phyloP scores from a whole-genome alignment of 2,888 invertebrate genomes.

The Pilophorus perplexus region DNA sequence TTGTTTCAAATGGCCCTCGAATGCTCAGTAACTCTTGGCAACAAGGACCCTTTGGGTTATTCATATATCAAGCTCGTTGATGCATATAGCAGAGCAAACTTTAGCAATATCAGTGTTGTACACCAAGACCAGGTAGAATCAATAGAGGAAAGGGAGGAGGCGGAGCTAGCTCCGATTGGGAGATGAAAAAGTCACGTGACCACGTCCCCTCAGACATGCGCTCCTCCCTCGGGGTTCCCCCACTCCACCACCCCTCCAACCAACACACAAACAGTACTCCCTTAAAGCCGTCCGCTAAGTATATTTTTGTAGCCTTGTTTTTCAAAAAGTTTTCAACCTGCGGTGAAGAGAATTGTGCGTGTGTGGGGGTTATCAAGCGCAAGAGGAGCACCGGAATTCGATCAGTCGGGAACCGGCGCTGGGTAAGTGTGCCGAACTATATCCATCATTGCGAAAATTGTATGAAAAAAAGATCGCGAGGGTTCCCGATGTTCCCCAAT shows the following conservation, averaged over 20 bases:
- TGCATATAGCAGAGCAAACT: conserved; percentile 38
- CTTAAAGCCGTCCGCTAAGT: conserved; percentile 47
- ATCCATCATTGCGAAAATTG: conserved; percentile 10
- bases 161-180: conserved; percentile 38
- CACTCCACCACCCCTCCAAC: conserved; percentile 40
- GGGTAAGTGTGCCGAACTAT: conserved; percentile 30
- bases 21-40: conserved; percentile 22
- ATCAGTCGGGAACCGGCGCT: conserved; percentile 21
- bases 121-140: conserved; percentile 44
- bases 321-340: conserved; percentile 47
- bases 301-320: conserved; percentile 49
- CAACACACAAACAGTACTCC: conserved; percentile 41
- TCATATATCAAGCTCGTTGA: conserved; percentile 39
- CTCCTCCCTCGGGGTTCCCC: conserved; percentile 28
- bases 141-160: conserved; percentile 42
- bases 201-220: conserved; percentile 26
- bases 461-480: conserved; percentile 28
- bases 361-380: conserved; percentile 29
- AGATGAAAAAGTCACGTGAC: conserved; percentile 42
- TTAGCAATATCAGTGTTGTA: conserved; percentile 42
- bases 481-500: conserved; percentile 21
- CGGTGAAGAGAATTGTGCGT: conserved; percentile 34
- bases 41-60: conserved; percentile 35
- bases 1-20: conserved; percentile 4
- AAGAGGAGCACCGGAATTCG: conserved; percentile 17